Conservation (phyloP, 64 coral and sea anemone species). For the Porites lutea region DNA sequence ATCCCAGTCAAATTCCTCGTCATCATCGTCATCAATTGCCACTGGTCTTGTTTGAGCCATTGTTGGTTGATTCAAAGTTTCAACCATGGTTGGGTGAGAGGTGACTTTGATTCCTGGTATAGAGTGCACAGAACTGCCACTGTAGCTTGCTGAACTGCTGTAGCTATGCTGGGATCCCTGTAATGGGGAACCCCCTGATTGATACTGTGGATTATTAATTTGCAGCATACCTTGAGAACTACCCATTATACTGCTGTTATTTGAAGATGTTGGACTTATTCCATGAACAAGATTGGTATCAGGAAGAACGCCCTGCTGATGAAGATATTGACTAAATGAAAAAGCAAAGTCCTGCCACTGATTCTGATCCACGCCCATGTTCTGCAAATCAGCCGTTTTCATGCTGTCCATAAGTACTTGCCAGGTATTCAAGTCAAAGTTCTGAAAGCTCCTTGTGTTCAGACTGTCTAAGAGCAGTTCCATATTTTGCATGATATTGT, state of each 20-base stretch:
- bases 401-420: slow-evolving; percentile 96
- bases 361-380: slow-evolving; percentile 74
- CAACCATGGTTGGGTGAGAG: slow-evolving; percentile 41
- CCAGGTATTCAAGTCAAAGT: slow-evolving; percentile 87
- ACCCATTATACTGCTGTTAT: slow-evolving; percentile 8
- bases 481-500: slow-evolving; percentile 87
- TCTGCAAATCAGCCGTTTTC: slow-evolving; percentile 85
- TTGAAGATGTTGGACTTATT: slow-evolving; percentile 25
- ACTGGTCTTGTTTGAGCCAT: slow-evolving; percentile 30
- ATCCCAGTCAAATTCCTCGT: slow-evolving; percentile 98
- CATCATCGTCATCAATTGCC: slow-evolving; percentile 86
- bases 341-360: slow-evolving; percentile 97
- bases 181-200: slow-evolving; percentile 39
- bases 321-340: slow-evolving; percentile 94
- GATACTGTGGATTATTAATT: slow-evolving; percentile 58
- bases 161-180: slow-evolving; percentile 84
- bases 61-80: background rate
- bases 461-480: slow-evolving; percentile 94
- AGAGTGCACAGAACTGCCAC: slow-evolving; percentile 59
- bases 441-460: slow-evolving; percentile 89
- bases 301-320: slow-evolving; percentile 69
- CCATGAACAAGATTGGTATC: background rate
- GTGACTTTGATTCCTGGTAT: slow-evolving; percentile 85
- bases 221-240: slow-evolving; percentile 41
- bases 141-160: slow-evolving; percentile 73